Percentiles rank a stretch among this genome's conserved stretches.
Evolutionary conservation across 2,888 invertebrate species (phyloP).

Genomic region (Parapristionchus giblindavisi): DNA sequence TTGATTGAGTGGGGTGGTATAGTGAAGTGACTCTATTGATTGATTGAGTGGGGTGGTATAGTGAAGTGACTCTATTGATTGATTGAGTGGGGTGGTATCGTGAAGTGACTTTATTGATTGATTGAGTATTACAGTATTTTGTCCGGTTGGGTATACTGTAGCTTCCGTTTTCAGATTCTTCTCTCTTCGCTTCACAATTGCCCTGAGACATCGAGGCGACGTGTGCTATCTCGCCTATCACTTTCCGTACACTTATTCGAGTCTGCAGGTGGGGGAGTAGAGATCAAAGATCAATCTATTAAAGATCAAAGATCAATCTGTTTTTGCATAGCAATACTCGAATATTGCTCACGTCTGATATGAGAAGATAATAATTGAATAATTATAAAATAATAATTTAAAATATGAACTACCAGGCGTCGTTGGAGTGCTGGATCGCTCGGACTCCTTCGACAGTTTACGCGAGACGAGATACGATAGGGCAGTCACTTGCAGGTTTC

Average conservation of each 20-base stretch:
- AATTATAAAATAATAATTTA: neutral
- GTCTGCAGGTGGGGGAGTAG: no score
- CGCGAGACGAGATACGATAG: conserved; percentile 50
- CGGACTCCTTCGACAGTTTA: conserved; percentile 41
- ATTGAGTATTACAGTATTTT: neutral
- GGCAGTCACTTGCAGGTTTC: conserved; percentile 50
- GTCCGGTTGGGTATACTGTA: neutral
- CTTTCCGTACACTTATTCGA: neutral
- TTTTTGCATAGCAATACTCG: neutral
- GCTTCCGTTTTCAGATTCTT: conserved; percentile 73
- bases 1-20: neutral
- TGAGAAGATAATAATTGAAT: neutral
- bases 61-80: neutral
- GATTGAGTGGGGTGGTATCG: neutral
- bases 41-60: neutral
- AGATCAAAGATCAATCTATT: no score
- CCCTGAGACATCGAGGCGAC: conserved; percentile 81
- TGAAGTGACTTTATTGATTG: neutral
- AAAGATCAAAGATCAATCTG: no score
- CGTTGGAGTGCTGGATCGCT: conserved; percentile 42
- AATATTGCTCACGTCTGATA: no score
- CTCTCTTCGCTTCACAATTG: conserved; percentile 82
- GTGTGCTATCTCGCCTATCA: conserved; percentile 77
- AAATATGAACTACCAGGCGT: conserved; percentile 57
- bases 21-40: neutral